These are phyloP conservation scores for Mormoops blainvillei DNA, from an alignment of 2,113 vertebrate species.

Conservation along the genomic window DNA sequence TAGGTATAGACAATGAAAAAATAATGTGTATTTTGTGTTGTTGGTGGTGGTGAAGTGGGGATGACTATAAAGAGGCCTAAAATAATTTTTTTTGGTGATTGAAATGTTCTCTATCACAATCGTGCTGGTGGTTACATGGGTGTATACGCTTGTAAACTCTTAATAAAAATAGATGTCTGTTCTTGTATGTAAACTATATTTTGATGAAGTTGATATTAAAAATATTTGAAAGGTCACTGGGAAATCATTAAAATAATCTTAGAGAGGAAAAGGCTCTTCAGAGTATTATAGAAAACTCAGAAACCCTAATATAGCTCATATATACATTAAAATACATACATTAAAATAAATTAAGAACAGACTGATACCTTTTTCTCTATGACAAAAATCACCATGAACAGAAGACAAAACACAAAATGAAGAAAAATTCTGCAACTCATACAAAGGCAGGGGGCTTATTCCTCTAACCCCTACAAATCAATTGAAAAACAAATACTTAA, in stretches of 20 bases:
- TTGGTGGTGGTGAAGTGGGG: neutral
- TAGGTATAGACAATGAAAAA: neutral
- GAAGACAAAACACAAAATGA: neutral
- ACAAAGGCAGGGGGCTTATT: neutral
- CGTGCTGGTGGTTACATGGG: neutral
- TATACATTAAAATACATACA: neutral
- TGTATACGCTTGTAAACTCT: neutral
- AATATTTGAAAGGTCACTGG: neutral
- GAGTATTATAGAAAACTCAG: neutral
- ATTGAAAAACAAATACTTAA: neutral
- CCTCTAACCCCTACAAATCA: neutral
- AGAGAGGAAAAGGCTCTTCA: neutral
- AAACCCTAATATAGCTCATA: neutral
- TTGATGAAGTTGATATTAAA: neutral
- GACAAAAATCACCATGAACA: neutral
- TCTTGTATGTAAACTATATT: neutral
- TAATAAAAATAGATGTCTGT: neutral
- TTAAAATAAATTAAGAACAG: neutral
- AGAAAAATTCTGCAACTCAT: neutral
- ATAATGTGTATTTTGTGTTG: neutral
- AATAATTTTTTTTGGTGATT: neutral
- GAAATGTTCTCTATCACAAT: neutral
- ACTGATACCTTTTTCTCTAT: neutral
- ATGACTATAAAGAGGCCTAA: neutral
- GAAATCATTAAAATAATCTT: neutral